Percentiles rank a stretch among this genome's conserved stretches.
Evolutionary conservation across 2,797 vertebrate species (phyloP).

Genomic region (Dendrocincla fuliginosa): DNA sequence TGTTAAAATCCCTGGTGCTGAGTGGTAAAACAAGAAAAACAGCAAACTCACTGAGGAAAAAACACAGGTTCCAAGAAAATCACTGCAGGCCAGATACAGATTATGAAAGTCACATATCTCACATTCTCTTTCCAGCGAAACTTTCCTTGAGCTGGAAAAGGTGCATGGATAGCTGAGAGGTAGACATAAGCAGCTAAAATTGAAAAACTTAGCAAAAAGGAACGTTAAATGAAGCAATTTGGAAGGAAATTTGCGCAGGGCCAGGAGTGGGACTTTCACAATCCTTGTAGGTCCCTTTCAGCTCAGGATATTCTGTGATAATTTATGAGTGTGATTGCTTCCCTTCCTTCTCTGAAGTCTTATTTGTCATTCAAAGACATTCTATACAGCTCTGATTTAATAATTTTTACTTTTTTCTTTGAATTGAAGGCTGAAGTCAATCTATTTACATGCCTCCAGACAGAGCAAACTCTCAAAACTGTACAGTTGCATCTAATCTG

Average conservation of each 20-base stretch:
- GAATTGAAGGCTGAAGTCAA: neutral
- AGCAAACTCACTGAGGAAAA: neutral
- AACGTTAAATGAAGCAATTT: neutral
- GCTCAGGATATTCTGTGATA: neutral
- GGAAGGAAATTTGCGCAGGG: neutral
- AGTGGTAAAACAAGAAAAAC: neutral
- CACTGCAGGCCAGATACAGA: neutral
- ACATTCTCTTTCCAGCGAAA: neutral
- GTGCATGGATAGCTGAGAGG: neutral
- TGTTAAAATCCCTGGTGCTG: neutral
- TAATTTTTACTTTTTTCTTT: neutral
- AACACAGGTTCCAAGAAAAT: neutral
- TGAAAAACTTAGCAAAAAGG: neutral
- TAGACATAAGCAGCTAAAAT: neutral
- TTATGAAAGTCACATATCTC: neutral
- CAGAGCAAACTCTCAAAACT: neutral
- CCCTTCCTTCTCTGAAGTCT: neutral
- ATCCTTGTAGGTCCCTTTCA: neutral
- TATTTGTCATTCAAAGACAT: neutral
- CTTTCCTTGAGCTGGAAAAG: neutral
- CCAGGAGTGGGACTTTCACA: neutral
- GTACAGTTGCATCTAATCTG: too few species aligned
- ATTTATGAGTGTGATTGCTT: fast-evolving
- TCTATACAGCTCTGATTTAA: neutral
- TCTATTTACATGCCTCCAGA: neutral